Conservation (phyloP, 2,113 vertebrate species). For the rat (Rattus norvegicus) region DNA sequence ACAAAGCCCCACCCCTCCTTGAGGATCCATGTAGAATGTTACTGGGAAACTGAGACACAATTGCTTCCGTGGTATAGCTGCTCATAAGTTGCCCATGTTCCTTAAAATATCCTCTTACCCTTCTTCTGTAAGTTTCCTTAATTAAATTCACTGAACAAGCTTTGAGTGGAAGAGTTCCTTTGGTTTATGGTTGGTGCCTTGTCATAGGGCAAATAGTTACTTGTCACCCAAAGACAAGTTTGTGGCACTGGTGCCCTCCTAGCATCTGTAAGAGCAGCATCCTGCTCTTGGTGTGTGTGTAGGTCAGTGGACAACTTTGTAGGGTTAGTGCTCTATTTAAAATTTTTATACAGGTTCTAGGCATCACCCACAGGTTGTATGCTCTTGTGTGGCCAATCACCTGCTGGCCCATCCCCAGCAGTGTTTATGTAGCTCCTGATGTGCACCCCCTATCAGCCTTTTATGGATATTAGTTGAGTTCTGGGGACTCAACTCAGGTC, state of each 20-base stretch:
- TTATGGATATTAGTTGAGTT: not conserved
- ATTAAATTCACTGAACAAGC: not conserved
- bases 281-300: not conserved
- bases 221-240: not conserved
- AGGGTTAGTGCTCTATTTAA: not conserved
- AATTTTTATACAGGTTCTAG: not conserved
- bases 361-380: not conserved
- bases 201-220: no score
- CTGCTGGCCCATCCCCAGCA: not conserved
- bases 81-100: not conserved
- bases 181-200: not conserved
- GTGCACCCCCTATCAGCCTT: not conserved
- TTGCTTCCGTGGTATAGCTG: not conserved
- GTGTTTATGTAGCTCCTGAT: not conserved
- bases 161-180: not conserved
- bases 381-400: not conserved
- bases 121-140: not conserved
- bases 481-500: not conserved
- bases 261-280: not conserved
- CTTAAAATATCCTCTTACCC: not conserved
- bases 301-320: not conserved
- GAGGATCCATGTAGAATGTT: not conserved
- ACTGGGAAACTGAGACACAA: not conserved
- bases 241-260: not conserved
- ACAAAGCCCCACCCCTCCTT: not conserved